Conservation (phyloP, 2,797 vertebrate species). For the Chiloscyllium punctatum region DNA sequence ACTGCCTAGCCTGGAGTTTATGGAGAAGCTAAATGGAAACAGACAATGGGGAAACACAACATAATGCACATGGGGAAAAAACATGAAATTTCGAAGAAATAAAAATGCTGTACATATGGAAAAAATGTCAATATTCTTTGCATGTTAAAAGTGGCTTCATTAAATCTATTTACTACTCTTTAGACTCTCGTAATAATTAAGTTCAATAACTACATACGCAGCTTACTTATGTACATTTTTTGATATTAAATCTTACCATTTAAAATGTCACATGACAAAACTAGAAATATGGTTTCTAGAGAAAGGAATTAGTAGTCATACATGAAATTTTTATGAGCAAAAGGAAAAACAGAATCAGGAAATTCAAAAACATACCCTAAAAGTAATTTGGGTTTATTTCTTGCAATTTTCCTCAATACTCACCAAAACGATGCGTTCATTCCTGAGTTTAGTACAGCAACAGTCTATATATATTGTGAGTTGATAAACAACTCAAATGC, state of each 20-base stretch:
- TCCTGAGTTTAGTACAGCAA: background rate
- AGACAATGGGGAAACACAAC: conserved; percentile 46
- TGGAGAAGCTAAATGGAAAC: conserved; percentile 64
- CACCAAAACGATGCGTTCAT: background rate
- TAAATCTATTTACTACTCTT: background rate
- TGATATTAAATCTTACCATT: background rate
- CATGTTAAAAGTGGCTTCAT: background rate
- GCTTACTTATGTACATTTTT: background rate
- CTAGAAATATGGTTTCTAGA: background rate
- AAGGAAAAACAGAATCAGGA: background rate
- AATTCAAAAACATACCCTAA: background rate
- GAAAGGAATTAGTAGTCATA: background rate
- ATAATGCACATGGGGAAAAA: conserved; percentile 33
- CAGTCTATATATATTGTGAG: background rate
- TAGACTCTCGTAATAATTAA: background rate
- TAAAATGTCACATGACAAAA: conserved; percentile 3
- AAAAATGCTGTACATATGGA: background rate
- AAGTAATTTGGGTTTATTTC: background rate
- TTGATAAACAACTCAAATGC: background rate
- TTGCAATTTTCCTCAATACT: background rate
- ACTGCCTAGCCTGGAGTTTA: conserved; percentile 82
- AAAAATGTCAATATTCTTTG: background rate
- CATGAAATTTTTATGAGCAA: background rate
- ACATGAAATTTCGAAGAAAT: background rate
- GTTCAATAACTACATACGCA: background rate